A percentile compares a stretch with the other conserved stretches of the same genome.
phyloP scores from a whole-genome alignment of 2,113 vertebrate genomes.

The Elanus axillaris region DNA sequence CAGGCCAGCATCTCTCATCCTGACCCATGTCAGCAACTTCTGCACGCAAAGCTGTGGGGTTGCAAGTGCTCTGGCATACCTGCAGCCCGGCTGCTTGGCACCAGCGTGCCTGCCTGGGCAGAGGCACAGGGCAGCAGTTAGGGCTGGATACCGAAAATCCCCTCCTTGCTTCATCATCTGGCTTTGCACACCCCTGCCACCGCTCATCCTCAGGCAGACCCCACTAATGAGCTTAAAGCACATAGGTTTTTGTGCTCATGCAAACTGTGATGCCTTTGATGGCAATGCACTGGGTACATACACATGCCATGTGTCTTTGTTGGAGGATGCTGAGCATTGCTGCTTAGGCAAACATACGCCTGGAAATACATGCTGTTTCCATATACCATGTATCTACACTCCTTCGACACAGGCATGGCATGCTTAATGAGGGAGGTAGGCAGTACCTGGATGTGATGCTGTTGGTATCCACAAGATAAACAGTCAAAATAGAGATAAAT shows the following conservation, averaged over 20 bases:
- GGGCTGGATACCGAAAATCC: background rate
- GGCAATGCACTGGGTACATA: fast-evolving
- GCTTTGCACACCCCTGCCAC: background rate
- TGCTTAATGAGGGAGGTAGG: background rate
- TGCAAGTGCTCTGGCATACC: fast-evolving
- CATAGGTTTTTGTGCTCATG: fast-evolving
- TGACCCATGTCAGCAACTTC: fast-evolving
- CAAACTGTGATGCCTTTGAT: fast-evolving
- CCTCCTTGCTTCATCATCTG: background rate
- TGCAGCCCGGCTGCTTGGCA: background rate
- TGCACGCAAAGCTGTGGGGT: fast-evolving
- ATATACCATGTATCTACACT: background rate
- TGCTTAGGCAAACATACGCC: background rate
- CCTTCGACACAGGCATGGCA: background rate
- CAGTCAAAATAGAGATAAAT: background rate
- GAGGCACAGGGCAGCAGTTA: background rate
- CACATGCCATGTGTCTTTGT: background rate
- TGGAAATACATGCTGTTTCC: background rate
- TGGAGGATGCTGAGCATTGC: background rate
- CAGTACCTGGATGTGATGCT: background rate
- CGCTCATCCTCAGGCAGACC: background rate
- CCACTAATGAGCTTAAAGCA: background rate
- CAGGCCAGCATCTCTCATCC: background rate
- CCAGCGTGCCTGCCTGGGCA: background rate
- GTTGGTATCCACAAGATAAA: background rate